Base-by-base conservation (phyloP, 2,797 vertebrate species). In the Microctenopoma lineatum region DNA sequence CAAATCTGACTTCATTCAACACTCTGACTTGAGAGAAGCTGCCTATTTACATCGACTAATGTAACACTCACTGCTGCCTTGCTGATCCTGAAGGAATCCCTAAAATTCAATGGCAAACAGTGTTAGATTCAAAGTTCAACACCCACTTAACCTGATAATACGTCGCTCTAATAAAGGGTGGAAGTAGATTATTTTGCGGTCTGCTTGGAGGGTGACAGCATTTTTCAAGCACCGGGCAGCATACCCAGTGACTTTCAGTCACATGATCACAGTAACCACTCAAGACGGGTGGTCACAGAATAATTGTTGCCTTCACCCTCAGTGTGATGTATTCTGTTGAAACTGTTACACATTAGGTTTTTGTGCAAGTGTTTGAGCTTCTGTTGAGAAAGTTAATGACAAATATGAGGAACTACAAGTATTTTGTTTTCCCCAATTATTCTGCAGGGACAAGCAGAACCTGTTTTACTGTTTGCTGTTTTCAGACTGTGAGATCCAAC, bases 171-270 rank as follows among this genome's bases (percentile, higher is more conserved):
- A 62, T 83, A 48, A 71, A 45, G 65, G 46, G 61, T 18, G 5
- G 27, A 68, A 74, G 39, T 51, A 59, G 32, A 46, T 72, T n/a
- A 59, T 71, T 42, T 38, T 61, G 27, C 52, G 47, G 14, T 42
- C 59, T 51, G 42, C 2, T 50, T 15, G 38, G 11, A 39, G 2
- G 1, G 10, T 26, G 7, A 29, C 25, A 41, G 8, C 0, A n/a
- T 64, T 50, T 66, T 21, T 53, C 42, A 52, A 9, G 52, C 27
- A 54, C 45, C 21, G 48, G 59, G 34, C 26, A 21, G 14, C 7
- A 25, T 54, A 21, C 66, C 47, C 45, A 16, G 9, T 34, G 32
- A 57, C 21, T 18, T 32, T 48, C 47, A 52, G 51, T 54, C 15
- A 42, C 53, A 48, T 32, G 36, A 50, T 56, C 44, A 50, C 41